Base-by-base conservation (phyloP, 23 tunicate species). In the Halocynthia roretzi region DNA sequence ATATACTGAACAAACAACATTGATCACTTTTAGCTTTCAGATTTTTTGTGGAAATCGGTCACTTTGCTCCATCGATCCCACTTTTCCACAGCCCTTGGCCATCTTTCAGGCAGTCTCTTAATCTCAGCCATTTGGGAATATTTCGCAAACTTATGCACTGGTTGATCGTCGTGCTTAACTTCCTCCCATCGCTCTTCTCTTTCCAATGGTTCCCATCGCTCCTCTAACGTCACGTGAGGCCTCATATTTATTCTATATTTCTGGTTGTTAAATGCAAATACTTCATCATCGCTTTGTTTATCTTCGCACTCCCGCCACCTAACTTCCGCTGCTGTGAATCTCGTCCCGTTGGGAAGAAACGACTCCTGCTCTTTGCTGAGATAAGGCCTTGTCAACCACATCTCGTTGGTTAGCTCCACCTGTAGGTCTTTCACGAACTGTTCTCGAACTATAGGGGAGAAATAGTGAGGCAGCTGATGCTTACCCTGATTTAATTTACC, bases 361-460 rank as follows among this genome's bases (percentile, higher is more conserved):
- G 50, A 64, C 81, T 85, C 97, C 67, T 91, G 83, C 8, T 63
- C 71, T 56, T 63, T 72, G 6, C 64, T 76, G 14, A 91, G 70
- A 72, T 81, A 91, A 5, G 97, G 89, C 60, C 97, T 56, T 6
- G 90, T 91, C 11, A 91, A 44, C 90, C 90, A 91, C 97, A 91
- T 91, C 77, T 91, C 97, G 54, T 91, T 91, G 19, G 77, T 72
- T 50, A 77, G 67, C 82, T 91, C 97, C 10, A 62, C 61, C 66
- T 20, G 60, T 52, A 91, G 71, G 52, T 20, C 58, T 58, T 81
- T 52, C n/a, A 91, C 87, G 82, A 79, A 91, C 7, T 71, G 54
- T 67, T 85, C 68, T 50, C 97, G 56, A 48, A 81, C 78, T 8
- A 6, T 67, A 0, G 51, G 7, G 20, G 57, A 8, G 22, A 91